phyloP scores from a whole-genome alignment of 35 echinoderm and acorn worm species.

The Hemicentrotus pulcherrimus region DNA sequence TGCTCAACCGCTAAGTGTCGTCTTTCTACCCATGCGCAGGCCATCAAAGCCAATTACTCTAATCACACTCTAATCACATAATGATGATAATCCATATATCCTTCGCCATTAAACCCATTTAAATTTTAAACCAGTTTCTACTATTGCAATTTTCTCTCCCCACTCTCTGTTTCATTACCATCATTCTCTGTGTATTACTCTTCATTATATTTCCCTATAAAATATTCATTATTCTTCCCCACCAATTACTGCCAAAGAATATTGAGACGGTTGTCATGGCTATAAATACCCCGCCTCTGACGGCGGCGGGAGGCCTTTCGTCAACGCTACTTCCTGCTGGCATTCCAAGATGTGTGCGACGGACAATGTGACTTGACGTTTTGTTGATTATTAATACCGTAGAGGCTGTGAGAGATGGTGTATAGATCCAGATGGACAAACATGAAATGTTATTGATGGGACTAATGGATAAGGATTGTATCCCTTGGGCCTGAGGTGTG shows the following conservation, averaged over 20 bases:
- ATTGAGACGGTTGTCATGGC: neutral
- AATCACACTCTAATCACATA: neutral
- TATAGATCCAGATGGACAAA: neutral
- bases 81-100: neutral
- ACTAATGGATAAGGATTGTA: neutral
- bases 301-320: neutral
- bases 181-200: neutral
- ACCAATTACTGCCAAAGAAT: neutral
- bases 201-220: neutral
- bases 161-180: neutral
- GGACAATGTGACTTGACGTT: neutral
- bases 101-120: neutral
- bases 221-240: neutral
- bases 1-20: neutral
- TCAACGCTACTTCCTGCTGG: neutral
- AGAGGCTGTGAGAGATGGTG: neutral
- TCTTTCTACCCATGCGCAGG: neutral
- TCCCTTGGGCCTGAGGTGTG: neutral
- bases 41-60: neutral
- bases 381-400: neutral
- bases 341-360: neutral
- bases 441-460: slow-evolving; percentile 3
- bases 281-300: neutral
- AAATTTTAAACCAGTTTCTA: neutral
- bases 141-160: neutral